Conservation (phyloP, 53 echinoderm and acorn worm genomes). For the Glandiceps talaboti region DNA sequence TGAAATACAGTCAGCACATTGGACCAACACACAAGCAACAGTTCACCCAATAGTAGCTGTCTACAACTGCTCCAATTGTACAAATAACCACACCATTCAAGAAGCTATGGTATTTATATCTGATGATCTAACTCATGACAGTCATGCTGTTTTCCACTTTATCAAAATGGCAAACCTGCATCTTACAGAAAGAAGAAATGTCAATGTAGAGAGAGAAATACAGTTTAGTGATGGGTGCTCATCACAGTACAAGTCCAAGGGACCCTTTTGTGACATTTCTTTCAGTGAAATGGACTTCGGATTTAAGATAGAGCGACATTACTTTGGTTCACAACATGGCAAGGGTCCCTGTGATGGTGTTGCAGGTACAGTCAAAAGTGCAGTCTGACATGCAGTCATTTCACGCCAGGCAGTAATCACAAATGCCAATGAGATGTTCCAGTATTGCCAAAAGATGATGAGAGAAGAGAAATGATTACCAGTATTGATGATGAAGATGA, state of each 20-base stretch:
- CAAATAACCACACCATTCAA: background rate
- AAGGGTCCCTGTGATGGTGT: background rate
- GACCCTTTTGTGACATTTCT: background rate
- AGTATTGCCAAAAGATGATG: background rate
- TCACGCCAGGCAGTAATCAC: background rate
- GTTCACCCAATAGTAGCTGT: constrained; percentile 40
- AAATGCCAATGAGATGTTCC: background rate
- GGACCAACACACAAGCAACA: background rate
- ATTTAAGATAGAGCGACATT: background rate
- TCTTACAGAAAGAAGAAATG: constrained; percentile 2
- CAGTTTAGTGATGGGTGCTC: background rate
- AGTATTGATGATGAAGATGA: too few relatives aligned
- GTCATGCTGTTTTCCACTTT: constrained; percentile 40
- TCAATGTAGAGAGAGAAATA: background rate
- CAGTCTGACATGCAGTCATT: background rate
- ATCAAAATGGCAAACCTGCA: constrained; percentile 9
- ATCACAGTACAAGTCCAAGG: background rate
- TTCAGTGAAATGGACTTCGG: background rate
- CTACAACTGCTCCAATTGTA: constrained; percentile 23
- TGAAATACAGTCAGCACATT: constrained; percentile 11
- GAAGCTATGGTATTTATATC: constrained; percentile 31
- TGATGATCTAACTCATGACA: constrained; percentile 38
- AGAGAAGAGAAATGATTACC: too few relatives aligned
- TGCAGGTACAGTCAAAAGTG: background rate
- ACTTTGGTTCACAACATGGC: background rate